Evolutionary conservation across 2,113 vertebrate genomes (phyloP), one percentile per base, ranked within the genome.

Genomic region (Tympanuchus pallidicinctus): DNA sequence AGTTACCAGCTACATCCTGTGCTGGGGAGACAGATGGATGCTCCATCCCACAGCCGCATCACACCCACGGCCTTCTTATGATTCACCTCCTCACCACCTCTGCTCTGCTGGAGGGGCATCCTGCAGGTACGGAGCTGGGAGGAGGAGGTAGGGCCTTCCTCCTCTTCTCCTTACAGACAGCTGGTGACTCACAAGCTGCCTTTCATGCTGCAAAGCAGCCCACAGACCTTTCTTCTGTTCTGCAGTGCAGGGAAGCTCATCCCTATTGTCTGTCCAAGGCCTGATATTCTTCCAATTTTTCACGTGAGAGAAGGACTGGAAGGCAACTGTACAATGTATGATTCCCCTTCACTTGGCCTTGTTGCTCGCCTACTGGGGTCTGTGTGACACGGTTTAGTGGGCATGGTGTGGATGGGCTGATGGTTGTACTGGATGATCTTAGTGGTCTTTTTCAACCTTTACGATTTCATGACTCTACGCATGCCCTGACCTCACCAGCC

Each of bases 31-130:
- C 96, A 95, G 89, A 95, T 94, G 94, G 86, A 92, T 34, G 43
- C 38, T 81, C 25, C 94, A 92, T 83, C 84, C 85, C 90, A 96
- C 90, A 85, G 79, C 69, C 85, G 74, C 65, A 81, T 69, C 82
- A 75, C 93, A 86, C 94, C 93, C 80, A 93, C 86, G 69, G 76
- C 38, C 48, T 86, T 61, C 61, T 82, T 54, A 48, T 94, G 93
- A 94, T 86, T 96, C 92, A 96, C 88, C 67, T 93, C 72, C 57
- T 66, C 74, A 90, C 20, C 61, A 86, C 6, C 82, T 92, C 84
- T 89, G 45, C 54, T 84, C 20, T 45, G 14, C 34, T 17, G 13
- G 24, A 87, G 18, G 30, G 57, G 32, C 61, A 80, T 6, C 66
- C 40, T 30, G 61, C 63, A 85, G 18, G 59, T 61, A 82, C 1